Conservation (phyloP, 2,797 vertebrate genomes). For the Scyliorhinus canicula region DNA sequence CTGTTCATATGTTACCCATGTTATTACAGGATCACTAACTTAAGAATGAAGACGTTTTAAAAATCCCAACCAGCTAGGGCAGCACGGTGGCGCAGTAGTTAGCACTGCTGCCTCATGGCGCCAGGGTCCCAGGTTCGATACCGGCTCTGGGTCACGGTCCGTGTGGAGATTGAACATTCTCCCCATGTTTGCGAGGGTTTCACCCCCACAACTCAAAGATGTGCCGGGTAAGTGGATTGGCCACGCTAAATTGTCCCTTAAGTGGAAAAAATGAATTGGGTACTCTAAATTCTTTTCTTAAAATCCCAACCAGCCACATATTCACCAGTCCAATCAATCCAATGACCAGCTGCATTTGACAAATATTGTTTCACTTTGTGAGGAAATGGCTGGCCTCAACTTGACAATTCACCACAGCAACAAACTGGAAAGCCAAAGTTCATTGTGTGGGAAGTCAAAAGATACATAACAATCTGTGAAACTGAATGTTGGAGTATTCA, state of each 20-base stretch:
- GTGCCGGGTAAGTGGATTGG: no score
- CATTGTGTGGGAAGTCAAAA: constrained; percentile 15
- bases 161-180: no score
- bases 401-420: background rate
- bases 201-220: no score
- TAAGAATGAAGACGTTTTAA: no score
- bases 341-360: background rate
- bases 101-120: no score
- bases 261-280: no score
- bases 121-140: no score
- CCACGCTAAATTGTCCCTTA: no score
- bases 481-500: constrained; percentile 4
- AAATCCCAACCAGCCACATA: background rate
- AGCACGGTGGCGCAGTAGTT: no score
- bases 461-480: background rate
- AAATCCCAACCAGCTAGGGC: constrained; percentile 15
- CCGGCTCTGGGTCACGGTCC: no score
- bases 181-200: no score
- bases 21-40: background rate
- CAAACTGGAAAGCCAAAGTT: constrained; percentile 22
- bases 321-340: background rate
- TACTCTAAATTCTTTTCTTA: no score
- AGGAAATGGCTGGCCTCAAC: constrained; percentile 14
- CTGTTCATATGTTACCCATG: background rate
- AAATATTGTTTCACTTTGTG: constrained; percentile 3